Evolutionary conservation across 2,888 invertebrate genomes (phyloP), one percentile per base, ranked within the genome.

Genomic region (Andrena bicolor): DNA sequence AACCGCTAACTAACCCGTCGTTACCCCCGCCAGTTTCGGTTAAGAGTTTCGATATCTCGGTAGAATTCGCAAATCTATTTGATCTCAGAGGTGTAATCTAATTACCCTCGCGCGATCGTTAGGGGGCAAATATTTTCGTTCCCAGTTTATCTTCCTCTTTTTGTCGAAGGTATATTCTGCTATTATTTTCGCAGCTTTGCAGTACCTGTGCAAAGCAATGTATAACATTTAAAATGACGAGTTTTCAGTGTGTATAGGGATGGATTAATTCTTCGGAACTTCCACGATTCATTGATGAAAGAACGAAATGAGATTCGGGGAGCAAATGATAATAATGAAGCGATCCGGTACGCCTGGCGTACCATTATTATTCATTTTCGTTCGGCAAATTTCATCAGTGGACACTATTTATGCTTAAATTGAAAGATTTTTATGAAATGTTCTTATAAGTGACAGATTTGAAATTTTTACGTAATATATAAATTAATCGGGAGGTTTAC

Each of bases 141-240:
- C 68, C 49, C 41, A 56, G 23, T 73, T 83, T 81, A 75, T 81
- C 87, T 74, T 76, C 76, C 49, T 76, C 71, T 73, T 58, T 58
- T 74, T 80, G 64, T 76, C 32, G 78, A 61, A 70, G 58, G 48
- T 83, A 78, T 75, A 41, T 41, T 41, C 4, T 79, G 79, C 71
- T 79, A 80, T 76, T 84, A 49, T 73, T 82, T 76, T 74, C 32
- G 65, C 73, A 82, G 83, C 71, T 84, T 70, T 83, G 81, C 80
- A 75, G 75, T 76, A 74, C 30, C 72, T 77, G 70, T 64, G 82
- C 80, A 73, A 83, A 71, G 76, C 72, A 63, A 49, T 82, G 26
- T 51, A 28, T 76, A 84, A 76, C 48, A 32, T 76, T 75, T 60
- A 76, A 30, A 82, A 75, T 73, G 73, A 80, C 73, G 63, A 85